Base-by-base conservation (phyloP, 2,888 invertebrate species). In the Tenthredo notha region DNA sequence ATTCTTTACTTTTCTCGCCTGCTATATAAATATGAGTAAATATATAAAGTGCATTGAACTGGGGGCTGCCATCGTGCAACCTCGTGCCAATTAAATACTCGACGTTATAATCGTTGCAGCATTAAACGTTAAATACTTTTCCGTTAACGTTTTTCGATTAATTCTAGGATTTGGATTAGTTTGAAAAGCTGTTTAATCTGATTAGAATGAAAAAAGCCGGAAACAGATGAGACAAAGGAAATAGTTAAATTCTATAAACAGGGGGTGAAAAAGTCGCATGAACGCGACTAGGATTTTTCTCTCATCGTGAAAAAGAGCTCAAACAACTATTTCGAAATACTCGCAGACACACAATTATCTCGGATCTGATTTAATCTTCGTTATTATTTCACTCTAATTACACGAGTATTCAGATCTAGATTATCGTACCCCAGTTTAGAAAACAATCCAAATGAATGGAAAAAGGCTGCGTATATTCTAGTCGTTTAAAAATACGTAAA, bases 51-150 rank as follows among this genome's bases (percentile, higher is more conserved):
- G 67, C 29, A 67, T 67, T 18, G 18, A 33, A 33, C 67, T 33
- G 67, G 12, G 67, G 12, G 33, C 18, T 67, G 29, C 15, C 15
- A 67, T 67, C 15, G 33, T 15, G 33, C 15, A 67, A 67, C 67
- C 67, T 67, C 33, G 67, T 18, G 29, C 67, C 33, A 33, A 67
- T 67, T 67, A 33, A 67, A 67, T 67, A 18, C 67, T 67, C 33
- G 29, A 67, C 25, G 33, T 67, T 67, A 67, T 7, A 37, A 37
- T 67, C 67, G 67, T 33, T 33, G 67, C 67, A 33, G 29, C 18
- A 67, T 33, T 67, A 25, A 67, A 7, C 67, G 67, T 67, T 67
- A 5, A 33, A 33, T 67, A n/a, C 67, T 18, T 67, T 25, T 67
- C 29, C 15, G 29, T 67, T 67, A 10, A 67, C 33, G 67, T 29